Evolutionary conservation across 2,113 vertebrate species (phyloP), one percentile per base, ranked within the genome.

Genomic region (Otocyon megalotis): DNA sequence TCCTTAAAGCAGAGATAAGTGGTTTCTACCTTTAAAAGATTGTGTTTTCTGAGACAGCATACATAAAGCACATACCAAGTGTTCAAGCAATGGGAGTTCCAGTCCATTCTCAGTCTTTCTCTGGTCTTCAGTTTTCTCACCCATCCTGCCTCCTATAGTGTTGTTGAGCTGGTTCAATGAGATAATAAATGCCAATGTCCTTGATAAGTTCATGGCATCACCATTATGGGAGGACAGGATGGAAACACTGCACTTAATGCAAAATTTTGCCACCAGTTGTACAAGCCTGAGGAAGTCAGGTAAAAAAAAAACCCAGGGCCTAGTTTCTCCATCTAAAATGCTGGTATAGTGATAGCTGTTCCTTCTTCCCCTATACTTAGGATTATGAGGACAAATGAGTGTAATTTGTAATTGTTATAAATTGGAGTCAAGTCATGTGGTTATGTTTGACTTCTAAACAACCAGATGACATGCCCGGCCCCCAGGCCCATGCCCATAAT

Each of bases 1-100:
- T 67, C 77, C 93, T 96, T 82, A 74, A 97, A 92, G 32, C 2
- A 89, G 43, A 71, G 26, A 35, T 32, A 77, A 81, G 43, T 26
- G 54, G 32, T 14, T 58, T 19, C 48, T 74, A 76, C 8, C 2
- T 90, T 83, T 67, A 26, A 91, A 85, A 92, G 37, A 50, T 0
- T 30, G 12, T 67, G 12, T 92, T 82, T 92, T 80, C 53, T 71
- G 80, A 90, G 77, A 79, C 32, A 43, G 16, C 20, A 43, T 43
- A 37, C 24, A 2, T n/a, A 88, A 96, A 58, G 28, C 24, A 58
- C 43, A 53, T 17, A 87, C 24, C 17, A 89, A 69, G 24, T 62
- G 43, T 8, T 89, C 79, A 62, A 63, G 32, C 63, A 97, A 53
- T 9, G 22, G 30, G 48, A 54, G 15, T 60, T 96, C 16, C 22